phyloP scores from a whole-genome alignment of 2,797 vertebrate genomes.

The Anomalospiza imberbis region DNA sequence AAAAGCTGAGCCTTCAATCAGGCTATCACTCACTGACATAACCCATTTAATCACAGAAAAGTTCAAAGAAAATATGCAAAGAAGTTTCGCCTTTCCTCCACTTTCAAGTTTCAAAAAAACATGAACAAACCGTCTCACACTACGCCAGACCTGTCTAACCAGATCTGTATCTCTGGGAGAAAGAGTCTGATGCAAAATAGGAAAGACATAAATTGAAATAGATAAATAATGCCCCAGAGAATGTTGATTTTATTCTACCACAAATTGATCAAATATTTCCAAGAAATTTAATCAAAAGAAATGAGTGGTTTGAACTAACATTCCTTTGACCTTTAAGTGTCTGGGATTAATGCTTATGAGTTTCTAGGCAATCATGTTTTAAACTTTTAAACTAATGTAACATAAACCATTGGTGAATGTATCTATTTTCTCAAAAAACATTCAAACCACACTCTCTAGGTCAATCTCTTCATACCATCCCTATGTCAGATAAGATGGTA shows the following conservation, averaged over 20 bases:
- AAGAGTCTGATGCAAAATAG: slow-evolving; percentile 19
- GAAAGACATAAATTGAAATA: slow-evolving; percentile 27
- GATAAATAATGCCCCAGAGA: slow-evolving; percentile 33
- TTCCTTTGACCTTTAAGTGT: slow-evolving; percentile 31
- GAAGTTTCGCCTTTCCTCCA: not conserved
- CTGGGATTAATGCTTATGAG: slow-evolving; percentile 3
- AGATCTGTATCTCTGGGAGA: not conserved
- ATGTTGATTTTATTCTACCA: slow-evolving; percentile 20
- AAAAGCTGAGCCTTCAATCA: not conserved
- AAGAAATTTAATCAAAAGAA: slow-evolving; percentile 43
- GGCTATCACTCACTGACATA: not conserved
- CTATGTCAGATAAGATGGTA: not conserved
- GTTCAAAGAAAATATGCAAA: slow-evolving; percentile 53
- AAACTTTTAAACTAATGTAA: not conserved
- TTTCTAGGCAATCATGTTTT: not conserved
- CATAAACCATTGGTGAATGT: not conserved
- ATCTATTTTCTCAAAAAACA: not conserved
- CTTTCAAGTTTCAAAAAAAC: slow-evolving; percentile 31
- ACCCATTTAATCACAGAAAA: slow-evolving; percentile 18
- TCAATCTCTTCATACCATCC: not conserved
- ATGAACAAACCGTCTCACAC: not conserved
- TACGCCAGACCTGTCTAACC: slow-evolving; percentile 4
- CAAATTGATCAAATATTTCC: slow-evolving; percentile 37
- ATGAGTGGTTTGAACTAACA: not conserved
- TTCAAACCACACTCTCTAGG: not conserved